A percentile compares a stretch with the other conserved stretches of the same genome.
These are phyloP conservation scores for Ormia ochracea DNA, from an alignment of 2,888 invertebrate species.

Conservation along the genomic window DNA sequence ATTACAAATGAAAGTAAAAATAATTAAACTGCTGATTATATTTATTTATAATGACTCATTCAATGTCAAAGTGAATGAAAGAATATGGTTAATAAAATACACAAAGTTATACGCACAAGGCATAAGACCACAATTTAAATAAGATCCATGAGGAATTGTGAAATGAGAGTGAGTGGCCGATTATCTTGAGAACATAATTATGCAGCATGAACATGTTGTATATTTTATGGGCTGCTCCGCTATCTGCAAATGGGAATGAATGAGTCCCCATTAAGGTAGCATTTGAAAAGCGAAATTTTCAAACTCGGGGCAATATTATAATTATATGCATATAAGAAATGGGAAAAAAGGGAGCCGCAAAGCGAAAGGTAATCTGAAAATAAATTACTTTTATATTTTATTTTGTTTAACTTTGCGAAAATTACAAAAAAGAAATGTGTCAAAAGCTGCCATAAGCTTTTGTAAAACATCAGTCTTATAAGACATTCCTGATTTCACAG, in stretches of 20 bases:
- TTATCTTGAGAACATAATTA: constrained; percentile 36
- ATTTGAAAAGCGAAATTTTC: too few species aligned
- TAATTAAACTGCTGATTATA: background rate
- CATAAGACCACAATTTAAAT: constrained; percentile 40
- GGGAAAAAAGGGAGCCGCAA: too few species aligned
- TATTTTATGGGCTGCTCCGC: background rate
- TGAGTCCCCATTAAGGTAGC: background rate
- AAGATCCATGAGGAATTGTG: constrained; percentile 25
- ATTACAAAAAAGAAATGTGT: too few species aligned
- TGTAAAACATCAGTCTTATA: too few species aligned
- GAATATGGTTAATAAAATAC: background rate
- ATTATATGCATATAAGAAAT: too few species aligned
- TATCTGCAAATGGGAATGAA: too few species aligned
- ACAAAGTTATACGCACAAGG: background rate
- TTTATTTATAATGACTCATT: constrained; percentile 37
- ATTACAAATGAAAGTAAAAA: background rate
- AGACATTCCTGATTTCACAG: too few species aligned
- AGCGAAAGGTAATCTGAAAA: too few species aligned
- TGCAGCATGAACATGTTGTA: constrained; percentile 6
- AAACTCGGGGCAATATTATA: too few species aligned
- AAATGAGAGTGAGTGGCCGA: constrained; percentile 21
- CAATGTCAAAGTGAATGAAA: constrained; percentile 30
- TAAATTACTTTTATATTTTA: too few species aligned
- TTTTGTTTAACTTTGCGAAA: too few species aligned
- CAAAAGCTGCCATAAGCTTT: too few species aligned